Evolutionary conservation across 2,888 invertebrate species (phyloP).

Genomic region (Caenorhabditis afra): DNA sequence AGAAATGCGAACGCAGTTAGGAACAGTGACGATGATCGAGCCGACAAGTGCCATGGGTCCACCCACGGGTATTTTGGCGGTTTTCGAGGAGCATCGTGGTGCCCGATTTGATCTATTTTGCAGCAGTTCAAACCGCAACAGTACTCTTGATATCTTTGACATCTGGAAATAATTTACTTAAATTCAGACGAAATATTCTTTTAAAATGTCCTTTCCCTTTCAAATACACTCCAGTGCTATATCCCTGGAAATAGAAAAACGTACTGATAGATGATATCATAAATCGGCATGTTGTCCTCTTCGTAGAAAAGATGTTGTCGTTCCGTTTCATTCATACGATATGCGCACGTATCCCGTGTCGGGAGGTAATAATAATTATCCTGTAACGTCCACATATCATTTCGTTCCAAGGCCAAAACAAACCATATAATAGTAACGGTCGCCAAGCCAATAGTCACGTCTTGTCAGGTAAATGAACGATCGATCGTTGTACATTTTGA

Average conservation of each 20-base stretch:
- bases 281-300: constrained; percentile 73
- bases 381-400: too few species aligned
- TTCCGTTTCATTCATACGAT: constrained; percentile 75
- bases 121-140: constrained; percentile 80
- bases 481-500: constrained; percentile 77
- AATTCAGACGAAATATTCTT: background rate
- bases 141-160: constrained; percentile 77
- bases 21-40: constrained; percentile 8
- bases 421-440: constrained; percentile 77
- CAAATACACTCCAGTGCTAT: too few species aligned
- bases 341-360: constrained; percentile 78
- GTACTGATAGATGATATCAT: constrained; percentile 78
- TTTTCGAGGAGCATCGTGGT: constrained; percentile 30
- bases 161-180: constrained; percentile 63
- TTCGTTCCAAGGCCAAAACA: constrained; percentile 25
- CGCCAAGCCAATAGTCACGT: constrained; percentile 79
- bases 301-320: constrained; percentile 74
- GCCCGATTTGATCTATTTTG: constrained; percentile 62
- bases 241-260: too few species aligned
- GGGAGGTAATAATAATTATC: constrained; percentile 78
- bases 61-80: constrained; percentile 62
- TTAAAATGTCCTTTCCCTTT: too few species aligned
- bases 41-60: constrained; percentile 52
- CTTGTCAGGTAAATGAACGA: constrained; percentile 75
- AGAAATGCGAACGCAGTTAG: background rate